A percentile compares a stretch with the other conserved stretches of the same genome.
Evolutionary conservation across 2,113 vertebrate species (phyloP).

Genomic region (Tachysurus vachellii): DNA sequence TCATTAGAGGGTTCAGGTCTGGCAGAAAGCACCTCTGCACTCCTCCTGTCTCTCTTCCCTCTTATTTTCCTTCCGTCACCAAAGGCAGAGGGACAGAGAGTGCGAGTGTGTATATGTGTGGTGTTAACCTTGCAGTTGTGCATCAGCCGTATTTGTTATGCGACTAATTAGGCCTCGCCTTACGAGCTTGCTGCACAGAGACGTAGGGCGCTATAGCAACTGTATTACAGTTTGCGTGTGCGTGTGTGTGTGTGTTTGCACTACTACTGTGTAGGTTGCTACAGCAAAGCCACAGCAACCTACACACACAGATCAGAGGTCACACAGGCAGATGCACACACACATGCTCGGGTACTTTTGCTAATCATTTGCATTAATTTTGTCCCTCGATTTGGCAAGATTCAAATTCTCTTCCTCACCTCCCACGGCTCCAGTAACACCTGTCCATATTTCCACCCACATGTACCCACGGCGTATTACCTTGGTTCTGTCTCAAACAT

Average conservation of each 20-base stretch:
- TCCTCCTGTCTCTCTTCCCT: neutral
- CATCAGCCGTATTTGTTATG: conserved; percentile 50
- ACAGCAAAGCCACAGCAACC: neutral
- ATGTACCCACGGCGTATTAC: neutral
- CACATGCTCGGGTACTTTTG: neutral
- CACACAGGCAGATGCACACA: neutral
- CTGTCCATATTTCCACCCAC: conserved; percentile 11
- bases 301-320: conserved; percentile 6
- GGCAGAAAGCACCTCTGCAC: conserved; percentile 4
- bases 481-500: neutral
- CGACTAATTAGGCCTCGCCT: conserved; percentile 47
- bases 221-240: neutral
- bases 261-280: too few relatives aligned
- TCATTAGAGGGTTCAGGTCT: conserved; percentile 28
- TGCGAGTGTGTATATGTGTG: neutral
- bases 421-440: conserved; percentile 13
- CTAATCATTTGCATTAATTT: conserved; percentile 5
- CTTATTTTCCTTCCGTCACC: neutral
- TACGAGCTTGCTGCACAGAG: neutral
- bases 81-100: neutral
- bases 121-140: conserved; percentile 41
- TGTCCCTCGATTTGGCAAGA: neutral
- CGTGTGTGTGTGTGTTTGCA: conserved; percentile 14
- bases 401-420: conserved; percentile 2
- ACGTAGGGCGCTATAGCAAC: neutral